Evolutionary conservation across 1,140 invertebrate species (phyloP), one percentile per base, ranked within the genome.

Genomic region (Trichonephila inaurata): DNA sequence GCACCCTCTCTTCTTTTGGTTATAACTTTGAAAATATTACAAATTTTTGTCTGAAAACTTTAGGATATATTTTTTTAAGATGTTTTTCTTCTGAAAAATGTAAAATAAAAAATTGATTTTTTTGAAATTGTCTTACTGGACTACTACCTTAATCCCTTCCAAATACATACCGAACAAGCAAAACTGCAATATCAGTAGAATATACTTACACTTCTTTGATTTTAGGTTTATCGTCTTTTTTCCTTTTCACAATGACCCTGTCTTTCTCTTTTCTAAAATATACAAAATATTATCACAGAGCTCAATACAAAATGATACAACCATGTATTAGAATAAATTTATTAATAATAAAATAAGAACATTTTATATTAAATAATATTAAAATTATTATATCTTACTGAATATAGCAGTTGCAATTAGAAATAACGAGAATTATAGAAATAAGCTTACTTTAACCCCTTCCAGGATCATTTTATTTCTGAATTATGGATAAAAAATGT

Each of bases 191-290:
- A 18, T 16, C 44, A 83, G 12, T 62, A 33, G 86, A 64, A 10
- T 64, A 88, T 95, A 96, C 96, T 96, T 96, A 97, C 95, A 97
- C 97, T 97, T 98, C 97, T 95, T 97, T 97, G 21, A 98, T 96
- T 96, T 98, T 98, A 4, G 98, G 95, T 95, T 97, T 96, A 91
- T 97, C 96, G 3, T 97, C 97, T 95, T 96, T 96, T 94, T 97
- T 96, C 95, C 98, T 98, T 94, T 97, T 97, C 94, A 97, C 98
- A 95, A 97, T 97, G 6, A 97, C 95, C 95, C 98, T 96, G 91
- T 97, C 96, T 94, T 97, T 96, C 88, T 96, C 95, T 95, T 97
- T 97, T 95, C 97, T 97, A 95, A 91, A 89, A 89, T 16, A 19
- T 44, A 28, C 18, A 33, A 33, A 24, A 69, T 69, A 8, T 24